Percentiles rank a stretch among this genome's conserved stretches.
phyloP scores from a whole-genome alignment of 2,888 invertebrate species.

The Aricia artaxerxes region DNA sequence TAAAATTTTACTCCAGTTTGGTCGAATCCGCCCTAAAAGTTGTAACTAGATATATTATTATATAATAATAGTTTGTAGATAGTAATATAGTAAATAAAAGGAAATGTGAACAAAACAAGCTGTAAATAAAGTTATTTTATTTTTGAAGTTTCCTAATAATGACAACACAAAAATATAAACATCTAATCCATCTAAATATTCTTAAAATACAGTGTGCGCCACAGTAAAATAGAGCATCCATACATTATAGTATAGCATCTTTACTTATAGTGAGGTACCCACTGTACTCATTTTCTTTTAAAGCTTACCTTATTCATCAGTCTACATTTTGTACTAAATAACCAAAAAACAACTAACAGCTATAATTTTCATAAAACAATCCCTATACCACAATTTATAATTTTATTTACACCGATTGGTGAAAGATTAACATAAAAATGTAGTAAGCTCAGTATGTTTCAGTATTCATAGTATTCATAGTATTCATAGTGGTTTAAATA shows the following conservation, averaged over 20 bases:
- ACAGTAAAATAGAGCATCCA: not conserved
- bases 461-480: not conserved
- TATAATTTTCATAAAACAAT: not conserved
- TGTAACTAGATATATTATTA: not conserved
- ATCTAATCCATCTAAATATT: not conserved
- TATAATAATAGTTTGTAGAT: not conserved
- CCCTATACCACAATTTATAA: not conserved
- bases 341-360: not conserved
- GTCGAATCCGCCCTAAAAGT: not conserved
- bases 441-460: not conserved
- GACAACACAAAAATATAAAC: slow-evolving; percentile 25
- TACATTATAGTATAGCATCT: not conserved
- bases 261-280: slow-evolving; percentile 1
- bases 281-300: not conserved
- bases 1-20: too few species aligned
- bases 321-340: slow-evolving; percentile 28
- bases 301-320: slow-evolving; percentile 23
- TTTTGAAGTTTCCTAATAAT: slow-evolving; percentile 32
- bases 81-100: not conserved
- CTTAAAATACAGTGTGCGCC: not conserved
- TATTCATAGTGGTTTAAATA: not conserved
- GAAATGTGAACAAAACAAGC: slow-evolving; percentile 7
- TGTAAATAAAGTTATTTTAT: slow-evolving; percentile 29
- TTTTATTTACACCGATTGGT: not conserved
- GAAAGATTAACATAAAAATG: not conserved